Percentiles rank a stretch among this genome's conserved stretches.
These are phyloP conservation scores for Hypena proboscidalis DNA, from an alignment of 2,888 invertebrate species.

Conservation along the genomic window DNA sequence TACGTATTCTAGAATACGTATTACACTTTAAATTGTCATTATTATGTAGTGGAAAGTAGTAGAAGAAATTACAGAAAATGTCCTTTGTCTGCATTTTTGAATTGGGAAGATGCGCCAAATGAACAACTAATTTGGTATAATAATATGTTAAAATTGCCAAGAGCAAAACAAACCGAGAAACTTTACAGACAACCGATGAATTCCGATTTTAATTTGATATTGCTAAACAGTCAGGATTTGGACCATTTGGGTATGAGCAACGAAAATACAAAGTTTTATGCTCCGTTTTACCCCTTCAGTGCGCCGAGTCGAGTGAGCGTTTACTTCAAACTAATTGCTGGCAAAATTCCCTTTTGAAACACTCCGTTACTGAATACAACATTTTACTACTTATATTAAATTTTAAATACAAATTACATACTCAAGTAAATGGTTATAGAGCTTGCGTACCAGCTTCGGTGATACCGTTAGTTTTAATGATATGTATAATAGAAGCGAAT, in stretches of 20 bases:
- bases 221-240: constrained; percentile 9
- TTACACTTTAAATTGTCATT: constrained; percentile 33
- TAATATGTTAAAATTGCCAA: too few species aligned
- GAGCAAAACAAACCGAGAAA: too few species aligned
- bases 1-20: constrained; percentile 38
- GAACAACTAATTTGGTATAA: too few species aligned
- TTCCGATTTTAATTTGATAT: constrained; percentile 12
- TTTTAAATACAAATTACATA: constrained; percentile 32
- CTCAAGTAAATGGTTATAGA: constrained; percentile 19
- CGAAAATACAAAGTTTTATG: constrained; percentile 31
- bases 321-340: constrained; percentile 42
- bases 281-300: constrained; percentile 32
- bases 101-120: too few species aligned
- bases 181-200: too few species aligned
- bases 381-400: constrained; percentile 25
- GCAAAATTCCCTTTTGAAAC: constrained; percentile 33
- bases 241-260: constrained; percentile 29
- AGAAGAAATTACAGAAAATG: too few species aligned
- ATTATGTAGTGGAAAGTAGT: constrained; percentile 31
- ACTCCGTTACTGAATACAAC: constrained; percentile 11
- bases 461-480: background rate
- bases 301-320: constrained; percentile 34
- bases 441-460: background rate
- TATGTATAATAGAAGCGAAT: too few species aligned
- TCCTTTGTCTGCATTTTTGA: too few species aligned